Conservation (phyloP, 2,888 invertebrate species). For the Pseudococcus longispinus region DNA sequence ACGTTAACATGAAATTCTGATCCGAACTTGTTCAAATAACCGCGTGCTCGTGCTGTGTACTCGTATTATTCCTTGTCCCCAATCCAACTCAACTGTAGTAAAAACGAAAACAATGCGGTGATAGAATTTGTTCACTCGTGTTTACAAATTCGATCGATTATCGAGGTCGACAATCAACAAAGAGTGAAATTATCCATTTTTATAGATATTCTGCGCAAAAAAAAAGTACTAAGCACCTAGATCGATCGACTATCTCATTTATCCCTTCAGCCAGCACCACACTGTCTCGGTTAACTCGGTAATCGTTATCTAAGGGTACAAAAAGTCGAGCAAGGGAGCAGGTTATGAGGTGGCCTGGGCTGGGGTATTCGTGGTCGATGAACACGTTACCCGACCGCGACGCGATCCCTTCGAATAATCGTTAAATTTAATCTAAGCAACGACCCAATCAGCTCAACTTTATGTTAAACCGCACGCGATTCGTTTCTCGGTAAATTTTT, state of each 20-base stretch:
- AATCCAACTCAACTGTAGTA: background rate
- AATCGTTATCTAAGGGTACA: background rate
- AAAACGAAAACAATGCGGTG: background rate
- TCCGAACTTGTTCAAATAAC: background rate
- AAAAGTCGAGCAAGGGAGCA: background rate
- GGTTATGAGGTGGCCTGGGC: background rate
- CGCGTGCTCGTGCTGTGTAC: background rate
- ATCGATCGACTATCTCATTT: background rate
- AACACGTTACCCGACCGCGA: background rate
- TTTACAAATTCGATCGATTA: background rate
- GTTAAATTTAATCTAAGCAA: background rate
- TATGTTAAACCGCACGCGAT: background rate
- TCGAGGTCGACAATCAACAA: background rate
- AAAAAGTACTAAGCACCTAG: background rate
- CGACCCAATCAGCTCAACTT: background rate
- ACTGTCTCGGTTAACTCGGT: background rate
- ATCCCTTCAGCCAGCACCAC: background rate
- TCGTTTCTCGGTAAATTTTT: background rate
- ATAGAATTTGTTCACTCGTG: background rate
- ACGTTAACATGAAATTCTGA: constrained; percentile 18
- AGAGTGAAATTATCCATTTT: background rate
- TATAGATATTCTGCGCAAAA: background rate
- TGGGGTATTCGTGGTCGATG: background rate
- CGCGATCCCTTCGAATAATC: background rate
- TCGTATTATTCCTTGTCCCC: background rate